These are phyloP conservation scores for Dissostichus mawsoni DNA, from an alignment of 2,113 vertebrate genomes.

Conservation along the genomic window DNA sequence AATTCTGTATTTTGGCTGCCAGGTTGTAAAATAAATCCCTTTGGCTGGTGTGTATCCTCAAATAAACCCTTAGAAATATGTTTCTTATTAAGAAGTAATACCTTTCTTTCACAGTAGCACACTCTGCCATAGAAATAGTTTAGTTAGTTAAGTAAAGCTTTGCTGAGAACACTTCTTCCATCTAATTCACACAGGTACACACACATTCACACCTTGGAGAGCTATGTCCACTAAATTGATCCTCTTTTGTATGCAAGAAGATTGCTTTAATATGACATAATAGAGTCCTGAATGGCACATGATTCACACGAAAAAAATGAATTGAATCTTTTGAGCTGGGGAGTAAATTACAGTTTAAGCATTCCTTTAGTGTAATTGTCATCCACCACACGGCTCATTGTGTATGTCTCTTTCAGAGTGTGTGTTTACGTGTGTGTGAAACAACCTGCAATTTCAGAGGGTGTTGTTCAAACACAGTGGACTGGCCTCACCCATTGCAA, in stretches of 20 bases:
- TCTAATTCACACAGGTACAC: background rate
- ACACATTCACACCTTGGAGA: constrained; percentile 21
- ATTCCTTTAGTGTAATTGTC: constrained; percentile 32
- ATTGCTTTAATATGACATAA: constrained; percentile 12
- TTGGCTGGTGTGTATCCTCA: constrained; percentile 13
- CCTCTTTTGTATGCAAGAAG: background rate
- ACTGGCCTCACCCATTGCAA: constrained; percentile 61
- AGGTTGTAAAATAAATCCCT: constrained; percentile 12
- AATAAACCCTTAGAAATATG: constrained; percentile 14
- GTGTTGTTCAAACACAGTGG: constrained; percentile 60
- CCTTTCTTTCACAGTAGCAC: constrained; percentile 6
- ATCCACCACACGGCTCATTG: constrained; percentile 17
- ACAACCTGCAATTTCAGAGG: constrained; percentile 60
- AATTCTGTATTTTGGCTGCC: background rate
- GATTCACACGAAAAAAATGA: background rate
- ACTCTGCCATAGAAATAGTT: background rate
- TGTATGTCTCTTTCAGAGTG: background rate
- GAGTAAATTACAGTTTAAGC: constrained; percentile 59
- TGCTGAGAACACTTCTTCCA: constrained; percentile 12
- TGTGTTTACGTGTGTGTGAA: constrained; percentile 1
- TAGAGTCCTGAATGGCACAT: background rate
- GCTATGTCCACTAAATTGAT: constrained; percentile 3
- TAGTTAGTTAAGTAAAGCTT: background rate
- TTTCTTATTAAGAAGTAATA: constrained; percentile 25
- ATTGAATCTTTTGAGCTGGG: constrained; percentile 12